Evolutionary conservation across 2,797 vertebrate genomes (phyloP), one percentile per base, ranked within the genome.

Genomic region (Enteromius radiatus): DNA sequence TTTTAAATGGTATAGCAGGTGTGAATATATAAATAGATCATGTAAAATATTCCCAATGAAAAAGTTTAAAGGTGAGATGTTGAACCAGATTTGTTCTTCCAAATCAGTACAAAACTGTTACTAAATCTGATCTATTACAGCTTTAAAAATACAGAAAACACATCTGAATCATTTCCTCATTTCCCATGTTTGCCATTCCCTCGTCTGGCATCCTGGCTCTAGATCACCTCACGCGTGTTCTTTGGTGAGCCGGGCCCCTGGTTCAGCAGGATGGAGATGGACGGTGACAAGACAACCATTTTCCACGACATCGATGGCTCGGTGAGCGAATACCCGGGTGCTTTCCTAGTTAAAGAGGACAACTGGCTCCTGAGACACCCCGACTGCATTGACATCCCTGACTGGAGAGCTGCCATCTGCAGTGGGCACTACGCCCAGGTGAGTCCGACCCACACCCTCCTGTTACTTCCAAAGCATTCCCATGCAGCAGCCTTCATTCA

Each of bases 321-420:
- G 0, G 96, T 99, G 87, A 98, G 97, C 0, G 95, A 98, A 88
- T 99, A 97, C 81, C 97, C 98, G 0, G 98, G 98, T n/a, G 96
- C 96, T 21, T 99, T 96, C 86, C 91, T 99, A 82, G 96, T 98
- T 9, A 98, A 98, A 87, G 95, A 97, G 3, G 98, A 99, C 89
- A 99, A 99, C 91, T 99, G 97, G 97, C 92, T 99, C 75, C 93
- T 99, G 80, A 95, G 97, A 31, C 96, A 99, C 87, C 96, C 97
- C 0, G 97, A 98, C 85, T 99, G 98, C 91, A 96, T 99, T 1
- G 94, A 97, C 0, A 96, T 99, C 12, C 97, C 98, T 0, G 97
- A 99, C 88, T 99, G 98, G 98, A 96, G 95, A 85, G 98, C 97
- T 0, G 97, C 97, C 17, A 95, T 99, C 91, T 99, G 98, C 92